Percentiles rank a stretch among this genome's conserved stretches.
Conservation (phyloP, 2,888 invertebrate species). For the Furcula furcula region DNA sequence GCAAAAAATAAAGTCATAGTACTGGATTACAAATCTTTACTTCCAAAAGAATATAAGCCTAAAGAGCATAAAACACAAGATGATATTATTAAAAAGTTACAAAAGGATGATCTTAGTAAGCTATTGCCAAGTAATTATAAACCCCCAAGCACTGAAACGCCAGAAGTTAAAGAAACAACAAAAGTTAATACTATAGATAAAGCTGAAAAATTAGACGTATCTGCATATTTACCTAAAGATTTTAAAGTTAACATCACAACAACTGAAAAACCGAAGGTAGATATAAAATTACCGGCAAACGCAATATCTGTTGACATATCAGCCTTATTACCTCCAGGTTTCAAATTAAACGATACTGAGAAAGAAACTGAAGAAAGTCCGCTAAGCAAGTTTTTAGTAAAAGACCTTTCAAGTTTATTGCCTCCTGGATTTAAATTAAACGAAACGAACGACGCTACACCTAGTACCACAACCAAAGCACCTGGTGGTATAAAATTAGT, state of each 20-base stretch:
- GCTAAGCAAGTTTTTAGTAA: constrained; percentile 51
- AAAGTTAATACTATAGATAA: constrained; percentile 54
- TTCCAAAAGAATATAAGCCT: constrained; percentile 80
- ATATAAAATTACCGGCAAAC: constrained; percentile 41
- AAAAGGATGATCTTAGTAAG: constrained; percentile 81
- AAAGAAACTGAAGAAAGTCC: constrained; percentile 32
- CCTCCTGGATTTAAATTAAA: constrained; percentile 83
- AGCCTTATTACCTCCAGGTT: constrained; percentile 84
- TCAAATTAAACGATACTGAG: constrained; percentile 61
- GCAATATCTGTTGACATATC: constrained; percentile 74
- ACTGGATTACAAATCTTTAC: constrained; percentile 77
- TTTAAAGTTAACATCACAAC: constrained; percentile 70
- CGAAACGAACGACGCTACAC: constrained; percentile 38
- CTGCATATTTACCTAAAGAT: constrained; percentile 83
- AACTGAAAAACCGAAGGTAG: constrained; percentile 48
- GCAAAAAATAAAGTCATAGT: constrained; percentile 82
- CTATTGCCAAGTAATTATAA: constrained; percentile 87
- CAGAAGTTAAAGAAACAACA: constrained; percentile 45
- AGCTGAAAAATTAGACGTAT: constrained; percentile 68
- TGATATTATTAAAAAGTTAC: constrained; percentile 67
- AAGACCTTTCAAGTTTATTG: constrained; percentile 83
- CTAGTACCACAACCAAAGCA: constrained; percentile 60
- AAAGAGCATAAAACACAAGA: constrained; percentile 63
- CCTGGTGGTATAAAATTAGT: constrained; percentile 85
- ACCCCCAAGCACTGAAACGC: constrained; percentile 49